Evolutionary conservation across 2,113 vertebrate species (phyloP).

Genomic region (Fregata magnificens): DNA sequence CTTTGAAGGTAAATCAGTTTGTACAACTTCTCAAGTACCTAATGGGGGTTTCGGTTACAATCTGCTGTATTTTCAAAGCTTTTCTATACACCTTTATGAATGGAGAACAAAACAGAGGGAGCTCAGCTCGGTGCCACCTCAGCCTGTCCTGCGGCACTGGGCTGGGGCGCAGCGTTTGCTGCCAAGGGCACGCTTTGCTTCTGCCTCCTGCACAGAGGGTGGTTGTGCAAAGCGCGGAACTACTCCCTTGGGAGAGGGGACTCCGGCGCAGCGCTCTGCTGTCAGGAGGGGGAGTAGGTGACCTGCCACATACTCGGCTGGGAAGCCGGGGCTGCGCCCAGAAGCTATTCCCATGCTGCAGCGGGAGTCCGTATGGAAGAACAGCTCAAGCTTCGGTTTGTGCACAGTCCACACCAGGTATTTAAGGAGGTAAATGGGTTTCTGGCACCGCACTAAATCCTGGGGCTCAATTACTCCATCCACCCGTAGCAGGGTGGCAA

Average conservation of each 20-base stretch:
- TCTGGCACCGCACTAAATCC: neutral
- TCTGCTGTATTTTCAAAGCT: neutral
- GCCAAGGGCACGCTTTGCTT: too few relatives aligned
- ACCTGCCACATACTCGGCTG: neutral
- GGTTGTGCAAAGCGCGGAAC: fast-evolving
- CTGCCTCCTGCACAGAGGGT: neutral
- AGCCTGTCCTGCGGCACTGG: neutral
- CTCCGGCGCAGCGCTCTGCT: fast-evolving
- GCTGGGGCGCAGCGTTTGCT: neutral
- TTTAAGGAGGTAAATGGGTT: neutral
- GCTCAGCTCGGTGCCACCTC: neutral
- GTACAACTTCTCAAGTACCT: neutral
- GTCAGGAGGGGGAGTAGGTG: neutral
- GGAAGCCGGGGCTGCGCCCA: fast-evolving
- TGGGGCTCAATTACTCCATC: neutral
- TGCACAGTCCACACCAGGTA: neutral
- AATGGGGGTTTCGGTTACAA: neutral
- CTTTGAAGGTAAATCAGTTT: too few relatives aligned
- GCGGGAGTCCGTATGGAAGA: neutral
- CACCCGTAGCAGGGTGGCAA: neutral
- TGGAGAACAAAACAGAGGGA: neutral
- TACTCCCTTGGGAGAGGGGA: neutral
- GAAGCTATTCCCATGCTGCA: neutral
- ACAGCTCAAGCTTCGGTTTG: neutral
- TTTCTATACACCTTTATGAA: neutral